These are phyloP conservation scores for Polymixis lichenea DNA, from an alignment of 2,888 invertebrate species.

Conservation along the genomic window DNA sequence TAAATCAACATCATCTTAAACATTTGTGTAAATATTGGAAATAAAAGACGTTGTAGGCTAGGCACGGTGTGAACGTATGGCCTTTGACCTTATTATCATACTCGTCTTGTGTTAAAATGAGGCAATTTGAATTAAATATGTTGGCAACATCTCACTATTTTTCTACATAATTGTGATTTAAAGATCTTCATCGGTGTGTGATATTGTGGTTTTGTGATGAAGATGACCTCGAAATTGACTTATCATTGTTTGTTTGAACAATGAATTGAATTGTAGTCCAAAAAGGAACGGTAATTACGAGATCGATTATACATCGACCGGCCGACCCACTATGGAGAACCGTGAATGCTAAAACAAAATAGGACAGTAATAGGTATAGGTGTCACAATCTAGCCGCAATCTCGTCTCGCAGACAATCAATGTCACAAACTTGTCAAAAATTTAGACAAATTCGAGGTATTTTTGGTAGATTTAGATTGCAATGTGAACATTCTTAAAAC, in stretches of 20 bases:
- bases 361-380: too few relatives aligned
- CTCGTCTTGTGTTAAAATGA: conserved; percentile 2
- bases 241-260: neutral
- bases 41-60: conserved; percentile 8
- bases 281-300: neutral
- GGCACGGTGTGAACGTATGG: neutral
- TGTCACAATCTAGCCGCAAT: neutral
- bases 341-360: neutral
- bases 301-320: neutral
- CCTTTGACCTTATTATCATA: conserved; percentile 36
- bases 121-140: conserved; percentile 13
- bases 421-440: neutral
- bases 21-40: conserved; percentile 33
- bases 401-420: neutral
- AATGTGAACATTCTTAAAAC: too few relatives aligned
- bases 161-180: neutral
- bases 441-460: neutral
- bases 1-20: conserved; percentile 5
- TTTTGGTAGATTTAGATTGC: too few relatives aligned
- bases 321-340: neutral
- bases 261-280: neutral
- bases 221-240: neutral
- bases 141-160: neutral
- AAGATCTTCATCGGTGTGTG: neutral
- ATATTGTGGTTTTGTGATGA: neutral